phyloP scores from a whole-genome alignment of 2,797 vertebrate species.

The Scarus forsteni region DNA sequence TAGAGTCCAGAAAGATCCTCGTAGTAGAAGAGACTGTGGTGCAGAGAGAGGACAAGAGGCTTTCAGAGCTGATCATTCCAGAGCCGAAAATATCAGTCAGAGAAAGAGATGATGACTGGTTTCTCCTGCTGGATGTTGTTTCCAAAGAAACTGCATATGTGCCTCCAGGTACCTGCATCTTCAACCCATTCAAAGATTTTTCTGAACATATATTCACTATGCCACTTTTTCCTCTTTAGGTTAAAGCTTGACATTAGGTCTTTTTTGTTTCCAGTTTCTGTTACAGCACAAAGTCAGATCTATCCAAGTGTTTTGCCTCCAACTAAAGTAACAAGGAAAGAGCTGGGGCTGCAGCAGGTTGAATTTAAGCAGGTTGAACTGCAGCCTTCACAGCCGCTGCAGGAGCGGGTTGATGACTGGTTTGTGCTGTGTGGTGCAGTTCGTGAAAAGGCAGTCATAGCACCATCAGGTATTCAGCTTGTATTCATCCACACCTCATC shows the following conservation, averaged over 20 bases:
- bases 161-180: conserved; percentile 66
- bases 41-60: conserved; percentile 32
- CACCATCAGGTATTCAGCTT: conserved; percentile 60
- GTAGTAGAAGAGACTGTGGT: conserved; percentile 38
- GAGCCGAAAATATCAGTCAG: conserved; percentile 40
- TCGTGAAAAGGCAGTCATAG: conserved; percentile 27
- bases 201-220: neutral
- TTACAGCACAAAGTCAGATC: conserved; percentile 7
- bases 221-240: neutral
- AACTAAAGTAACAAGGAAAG: conserved; percentile 37
- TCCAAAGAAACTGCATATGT: conserved; percentile 50
- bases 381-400: conserved; percentile 35
- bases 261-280: conserved; percentile 40
- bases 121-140: conserved; percentile 61
- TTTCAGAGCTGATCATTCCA: conserved; percentile 22
- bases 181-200: neutral
- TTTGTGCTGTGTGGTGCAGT: conserved; percentile 55
- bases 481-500: neutral
- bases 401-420: conserved; percentile 71
- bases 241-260: conserved; percentile 6
- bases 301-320: conserved; percentile 34
- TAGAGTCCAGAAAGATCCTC: conserved; percentile 36
- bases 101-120: conserved; percentile 73
- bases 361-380: conserved; percentile 32
- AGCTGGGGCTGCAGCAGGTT: conserved; percentile 26